These are phyloP conservation scores for Parnassius orleans DNA, from an alignment of 2,888 invertebrate genomes.

Conservation along the genomic window DNA sequence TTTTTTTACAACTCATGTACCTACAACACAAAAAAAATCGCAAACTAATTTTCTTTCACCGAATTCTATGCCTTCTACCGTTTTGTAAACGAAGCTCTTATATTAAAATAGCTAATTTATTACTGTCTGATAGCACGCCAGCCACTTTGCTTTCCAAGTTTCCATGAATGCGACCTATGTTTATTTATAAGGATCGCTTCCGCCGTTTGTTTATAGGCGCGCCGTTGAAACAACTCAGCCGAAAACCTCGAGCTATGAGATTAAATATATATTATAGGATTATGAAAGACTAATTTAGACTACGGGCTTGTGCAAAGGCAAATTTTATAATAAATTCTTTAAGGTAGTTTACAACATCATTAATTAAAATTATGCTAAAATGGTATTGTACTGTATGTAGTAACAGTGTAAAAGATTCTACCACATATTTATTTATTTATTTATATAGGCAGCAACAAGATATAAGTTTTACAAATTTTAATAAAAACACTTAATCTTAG, in stretches of 20 bases:
- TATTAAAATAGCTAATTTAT: conserved; percentile 9
- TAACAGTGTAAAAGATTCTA: too few species aligned
- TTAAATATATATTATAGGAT: conserved; percentile 15
- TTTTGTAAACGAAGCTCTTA: neutral
- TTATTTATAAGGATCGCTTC: conserved; percentile 60
- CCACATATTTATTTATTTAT: too few species aligned
- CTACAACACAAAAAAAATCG: too few species aligned
- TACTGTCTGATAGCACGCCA: conserved; percentile 15
- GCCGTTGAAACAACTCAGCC: conserved; percentile 11
- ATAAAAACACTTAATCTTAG: too few species aligned
- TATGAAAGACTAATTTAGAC: conserved; percentile 7
- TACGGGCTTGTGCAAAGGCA: neutral
- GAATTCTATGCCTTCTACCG: neutral
- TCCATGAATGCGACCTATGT: conserved; percentile 45
- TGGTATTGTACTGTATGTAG: too few species aligned
- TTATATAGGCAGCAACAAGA: too few species aligned
- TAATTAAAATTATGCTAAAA: too few species aligned
- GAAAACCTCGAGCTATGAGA: conserved; percentile 2
- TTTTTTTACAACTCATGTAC: too few species aligned
- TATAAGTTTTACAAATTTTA: too few species aligned
- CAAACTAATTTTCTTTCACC: too few species aligned
- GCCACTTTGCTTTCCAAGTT: conserved; percentile 41
- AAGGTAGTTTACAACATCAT: too few species aligned
- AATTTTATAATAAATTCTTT: neutral
- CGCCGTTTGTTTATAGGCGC: conserved; percentile 52